Evolutionary conservation across 1,140 invertebrate genomes (phyloP), one percentile per base, ranked within the genome.

Genomic region (Tetraneura akinire): DNA sequence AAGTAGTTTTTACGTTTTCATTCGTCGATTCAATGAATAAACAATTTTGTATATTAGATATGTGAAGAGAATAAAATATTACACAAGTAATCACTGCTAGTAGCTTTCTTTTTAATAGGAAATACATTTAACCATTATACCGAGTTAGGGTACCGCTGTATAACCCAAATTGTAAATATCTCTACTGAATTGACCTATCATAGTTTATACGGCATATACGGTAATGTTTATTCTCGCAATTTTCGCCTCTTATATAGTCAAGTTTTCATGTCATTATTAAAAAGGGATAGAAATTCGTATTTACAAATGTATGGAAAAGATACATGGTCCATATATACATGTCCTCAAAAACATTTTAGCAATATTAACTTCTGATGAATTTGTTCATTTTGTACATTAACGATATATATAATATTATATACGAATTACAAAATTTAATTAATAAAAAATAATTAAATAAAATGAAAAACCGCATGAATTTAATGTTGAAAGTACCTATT

Each of bases 81-180:
- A 68, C 10, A 68, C 6, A 23, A 5, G 45, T 23, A 45, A 26
- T 1, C 1, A 23, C 66, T 4, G 3, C 32, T 37, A 9, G 13
- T 21, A 21, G 18, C 23, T 73, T 29, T 13, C 29, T 37, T 16
- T 37, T 73, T 32, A 23, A 32, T n/a, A 37, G 18, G 2, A 53
- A 71, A 53, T 73, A 26, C 18, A 1, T 32, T 73, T 32, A 53
- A 53, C 29, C 9, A 3, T n/a, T n/a, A 37, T 73, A 53, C 14
- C 10, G 47, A 32, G 26, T 53, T 53, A 53, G n/a, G 45, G 11
- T 4, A 73, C 9, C 21, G 29, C 11, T 14, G 11, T 21, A 16
- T 53, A 53, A 73, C 2, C 47, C 29, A 73, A 73, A 73, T 73
- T 73, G 49, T 14, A 73, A 51, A 23, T 37, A 10, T 8, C 11